Evolutionary conservation across 2,888 invertebrate species (phyloP), one percentile per base, ranked within the genome.

Genomic region (Gibbula magus): DNA sequence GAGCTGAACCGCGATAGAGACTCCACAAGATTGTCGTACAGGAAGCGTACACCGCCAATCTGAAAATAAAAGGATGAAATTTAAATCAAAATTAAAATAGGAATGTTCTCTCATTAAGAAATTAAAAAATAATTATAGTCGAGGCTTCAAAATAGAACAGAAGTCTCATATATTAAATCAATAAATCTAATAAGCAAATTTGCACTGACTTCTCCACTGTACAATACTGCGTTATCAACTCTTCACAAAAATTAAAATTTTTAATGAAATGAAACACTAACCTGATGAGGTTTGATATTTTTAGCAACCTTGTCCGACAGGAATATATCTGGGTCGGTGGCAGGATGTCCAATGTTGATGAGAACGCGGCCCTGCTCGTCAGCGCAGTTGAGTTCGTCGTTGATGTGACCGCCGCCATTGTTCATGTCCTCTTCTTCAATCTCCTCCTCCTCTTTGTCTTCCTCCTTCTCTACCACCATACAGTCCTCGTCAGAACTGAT

Each of bases 11-110:
- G 94, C 82, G 96, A 96, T 67, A 96, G 95, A 25, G 98, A 98
- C 93, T 99, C 99, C 86, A 99, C 96, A 32, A 99, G 96, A 92
- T 99, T 99, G 93, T 99, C 99, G 92, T 97, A 99, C 78, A 99
- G 94, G 93, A 99, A 99, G 80, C 99, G 94, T 20, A 98, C 96
- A n/a, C 98, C 98, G 77, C 97, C 97, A 91, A 98, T 97, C 95
- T 96, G 93, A 45, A 94, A 93, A 78, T 45, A 45, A 13, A 10
- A 8, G 45, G 1, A 10, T 45, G 5, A 13, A 45, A 35, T 3
- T 45, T 45, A 13, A 45, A 45, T 10, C 5, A 45, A 45, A 45
- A 45, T 5, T 35, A 35, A 1, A 45, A 45, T 10, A 45, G 45
- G 45, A 45, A 45, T 4, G 1, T 4, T 45, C 45, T 45, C 13